Percentiles rank a stretch among this genome's conserved stretches.
Conservation (phyloP, 30 jellyfish, hydroid and myxozoan species). For the Nemopilema nomurai region DNA sequence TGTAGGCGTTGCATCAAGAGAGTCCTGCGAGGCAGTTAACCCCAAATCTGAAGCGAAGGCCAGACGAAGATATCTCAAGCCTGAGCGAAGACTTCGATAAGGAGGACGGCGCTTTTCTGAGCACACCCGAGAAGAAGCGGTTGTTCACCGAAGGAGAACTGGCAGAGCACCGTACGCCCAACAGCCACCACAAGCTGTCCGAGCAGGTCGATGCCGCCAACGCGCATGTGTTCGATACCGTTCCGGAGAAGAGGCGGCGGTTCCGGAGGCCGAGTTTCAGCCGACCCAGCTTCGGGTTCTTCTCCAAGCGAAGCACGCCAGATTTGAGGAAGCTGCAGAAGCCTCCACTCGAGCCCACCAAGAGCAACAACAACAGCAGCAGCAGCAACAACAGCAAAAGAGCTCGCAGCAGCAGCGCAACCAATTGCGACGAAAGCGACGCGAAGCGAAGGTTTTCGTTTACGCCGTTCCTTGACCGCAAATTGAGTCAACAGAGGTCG, state of each 20-base stretch:
- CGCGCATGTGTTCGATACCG: slow-evolving; percentile 14
- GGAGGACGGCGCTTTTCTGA: slow-evolving; percentile 52
- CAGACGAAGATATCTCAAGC: slow-evolving; percentile 1
- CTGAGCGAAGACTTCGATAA: slow-evolving; percentile 33
- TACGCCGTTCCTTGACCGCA: slow-evolving; percentile 62
- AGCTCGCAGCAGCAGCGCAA: slow-evolving; percentile 54
- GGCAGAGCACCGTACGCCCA: slow-evolving; percentile 61
- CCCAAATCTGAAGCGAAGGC: not conserved
- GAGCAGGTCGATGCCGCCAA: slow-evolving; percentile 15
- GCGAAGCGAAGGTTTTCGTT: slow-evolving; percentile 58
- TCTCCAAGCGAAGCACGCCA: slow-evolving; percentile 69
- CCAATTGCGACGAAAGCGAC: slow-evolving; percentile 22
- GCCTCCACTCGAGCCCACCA: slow-evolving; percentile 32
- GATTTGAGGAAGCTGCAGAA: slow-evolving; percentile 48
- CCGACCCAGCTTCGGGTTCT: slow-evolving; percentile 68
- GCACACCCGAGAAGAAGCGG: slow-evolving; percentile 67
- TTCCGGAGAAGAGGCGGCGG: slow-evolving; percentile 38
- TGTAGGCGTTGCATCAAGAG: not conserved
- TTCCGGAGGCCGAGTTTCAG: slow-evolving; percentile 72
- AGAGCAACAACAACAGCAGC: slow-evolving; percentile 13
- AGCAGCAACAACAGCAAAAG: slow-evolving; percentile 49
- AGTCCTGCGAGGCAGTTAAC: not conserved
- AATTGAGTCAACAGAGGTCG: slow-evolving; percentile 33
- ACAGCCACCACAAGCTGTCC: not conserved
- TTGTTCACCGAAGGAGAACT: slow-evolving; percentile 63